These are phyloP conservation scores for Distichodus sexfasciatus DNA, from an alignment of 2,797 vertebrate genomes.

Conservation along the genomic window DNA sequence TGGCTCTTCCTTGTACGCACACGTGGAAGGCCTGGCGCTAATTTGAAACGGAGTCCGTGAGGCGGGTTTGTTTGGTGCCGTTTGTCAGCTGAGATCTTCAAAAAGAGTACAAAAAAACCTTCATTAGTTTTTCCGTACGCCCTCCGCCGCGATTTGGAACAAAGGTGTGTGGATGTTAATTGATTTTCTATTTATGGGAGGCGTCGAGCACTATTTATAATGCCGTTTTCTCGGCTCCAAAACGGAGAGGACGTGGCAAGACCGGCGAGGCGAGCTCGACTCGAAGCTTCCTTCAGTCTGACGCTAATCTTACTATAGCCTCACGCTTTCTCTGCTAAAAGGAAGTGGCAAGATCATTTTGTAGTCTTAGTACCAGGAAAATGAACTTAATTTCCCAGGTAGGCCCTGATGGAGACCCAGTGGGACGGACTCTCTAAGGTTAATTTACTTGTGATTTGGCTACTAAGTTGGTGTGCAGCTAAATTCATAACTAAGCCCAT, in stretches of 20 bases:
- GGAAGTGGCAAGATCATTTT: background rate
- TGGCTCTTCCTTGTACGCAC: background rate
- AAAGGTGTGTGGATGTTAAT: conserved; percentile 51
- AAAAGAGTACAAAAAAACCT: no score
- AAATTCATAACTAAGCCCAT: no score
- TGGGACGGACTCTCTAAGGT: no score
- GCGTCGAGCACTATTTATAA: conserved; percentile 48
- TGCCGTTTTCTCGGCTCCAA: conserved; percentile 17
- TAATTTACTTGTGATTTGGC: no score
- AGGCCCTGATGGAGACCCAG: background rate
- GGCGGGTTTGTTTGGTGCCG: background rate
- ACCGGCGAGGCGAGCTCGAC: conserved; percentile 18
- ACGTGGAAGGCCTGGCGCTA: background rate
- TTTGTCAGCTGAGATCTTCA: no score
- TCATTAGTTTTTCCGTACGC: no score
- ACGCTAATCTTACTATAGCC: conserved; percentile 21
- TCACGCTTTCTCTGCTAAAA: conserved; percentile 12
- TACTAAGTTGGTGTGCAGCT: no score
- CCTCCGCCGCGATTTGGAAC: conserved; percentile 41
- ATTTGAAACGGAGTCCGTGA: no score
- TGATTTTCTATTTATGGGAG: conserved; percentile 51
- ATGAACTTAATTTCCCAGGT: conserved; percentile 33
- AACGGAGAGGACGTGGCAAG: conserved; percentile 28
- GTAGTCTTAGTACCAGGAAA: conserved; percentile 9
- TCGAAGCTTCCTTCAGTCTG: conserved; percentile 10